phyloP scores from a whole-genome alignment of 2,113 vertebrate species.

The Excalfactoria chinensis region DNA sequence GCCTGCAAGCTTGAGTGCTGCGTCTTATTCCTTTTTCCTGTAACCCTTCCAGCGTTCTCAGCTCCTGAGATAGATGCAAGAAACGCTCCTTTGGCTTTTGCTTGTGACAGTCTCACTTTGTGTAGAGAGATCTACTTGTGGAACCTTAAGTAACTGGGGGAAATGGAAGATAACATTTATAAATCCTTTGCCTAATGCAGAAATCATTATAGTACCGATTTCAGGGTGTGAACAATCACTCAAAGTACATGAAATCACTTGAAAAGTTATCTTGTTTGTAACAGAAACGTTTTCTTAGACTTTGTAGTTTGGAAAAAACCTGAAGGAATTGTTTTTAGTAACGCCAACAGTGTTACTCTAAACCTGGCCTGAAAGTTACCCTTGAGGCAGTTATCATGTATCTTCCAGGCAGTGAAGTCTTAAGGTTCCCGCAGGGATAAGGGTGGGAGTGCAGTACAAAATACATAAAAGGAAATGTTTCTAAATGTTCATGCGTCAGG shows the following conservation, averaged over 20 bases:
- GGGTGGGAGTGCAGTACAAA: not conserved
- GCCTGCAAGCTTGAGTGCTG: not conserved
- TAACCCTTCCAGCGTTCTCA: not conserved
- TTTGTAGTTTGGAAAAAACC: not conserved
- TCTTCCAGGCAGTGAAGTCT: not conserved
- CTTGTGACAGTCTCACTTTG: not conserved
- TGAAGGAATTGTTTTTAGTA: not conserved
- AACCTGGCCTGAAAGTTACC: not conserved
- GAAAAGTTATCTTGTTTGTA: not conserved
- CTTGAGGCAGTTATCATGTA: not conserved
- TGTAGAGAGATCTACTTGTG: not conserved
- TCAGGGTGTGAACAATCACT: not conserved
- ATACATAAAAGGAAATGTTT: conserved; percentile 12
- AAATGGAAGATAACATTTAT: not conserved
- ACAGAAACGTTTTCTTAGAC: not conserved
- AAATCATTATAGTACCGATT: not conserved
- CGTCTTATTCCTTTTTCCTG: not conserved
- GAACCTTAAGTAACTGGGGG: not conserved
- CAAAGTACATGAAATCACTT: not conserved
- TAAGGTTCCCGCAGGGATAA: not conserved
- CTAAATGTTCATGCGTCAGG: not conserved
- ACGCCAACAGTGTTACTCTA: not conserved
- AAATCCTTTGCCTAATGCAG: not conserved
- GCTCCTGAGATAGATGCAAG: not conserved
- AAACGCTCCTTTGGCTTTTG: not conserved